These are phyloP conservation scores for Cathartes aura DNA, from an alignment of 2,113 vertebrate genomes.

Conservation along the genomic window DNA sequence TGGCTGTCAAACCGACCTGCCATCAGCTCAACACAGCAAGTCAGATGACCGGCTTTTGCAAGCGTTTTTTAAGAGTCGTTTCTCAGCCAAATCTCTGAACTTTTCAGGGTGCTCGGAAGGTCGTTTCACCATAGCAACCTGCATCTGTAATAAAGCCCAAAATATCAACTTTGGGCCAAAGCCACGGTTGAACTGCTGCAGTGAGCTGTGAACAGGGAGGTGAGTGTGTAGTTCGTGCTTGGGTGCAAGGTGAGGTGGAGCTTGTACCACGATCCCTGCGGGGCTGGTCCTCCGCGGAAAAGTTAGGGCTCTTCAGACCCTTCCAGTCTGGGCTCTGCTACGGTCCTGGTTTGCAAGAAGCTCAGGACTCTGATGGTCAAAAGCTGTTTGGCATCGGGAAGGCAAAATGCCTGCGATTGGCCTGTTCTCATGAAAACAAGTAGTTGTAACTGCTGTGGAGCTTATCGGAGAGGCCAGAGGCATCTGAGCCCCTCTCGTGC, in stretches of 20 bases:
- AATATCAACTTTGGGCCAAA: neutral
- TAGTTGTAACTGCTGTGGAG: neutral
- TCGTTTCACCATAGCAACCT: slow-evolving; percentile 17
- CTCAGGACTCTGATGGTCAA: neutral
- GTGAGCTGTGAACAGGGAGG: neutral
- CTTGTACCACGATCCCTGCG: neutral
- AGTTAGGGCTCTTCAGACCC: neutral
- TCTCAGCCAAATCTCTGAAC: neutral
- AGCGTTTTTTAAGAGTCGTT: neutral
- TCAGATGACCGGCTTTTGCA: neutral
- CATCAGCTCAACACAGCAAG: neutral
- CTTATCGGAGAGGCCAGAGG: rapidly evolving
- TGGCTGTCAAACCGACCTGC: neutral
- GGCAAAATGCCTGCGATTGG: neutral
- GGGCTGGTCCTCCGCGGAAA: neutral
- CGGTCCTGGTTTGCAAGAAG: neutral
- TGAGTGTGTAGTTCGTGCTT: too few relatives aligned
- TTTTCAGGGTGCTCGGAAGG: neutral
- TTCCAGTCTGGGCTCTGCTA: neutral
- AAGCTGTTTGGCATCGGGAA: neutral
- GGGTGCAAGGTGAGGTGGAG: neutral
- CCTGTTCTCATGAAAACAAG: neutral
- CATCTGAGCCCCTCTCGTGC: rapidly evolving
- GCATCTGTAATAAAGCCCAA: neutral
- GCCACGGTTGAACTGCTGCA: neutral